Conservation (phyloP, 2,888 invertebrate genomes). For the Cephus spinipes region DNA sequence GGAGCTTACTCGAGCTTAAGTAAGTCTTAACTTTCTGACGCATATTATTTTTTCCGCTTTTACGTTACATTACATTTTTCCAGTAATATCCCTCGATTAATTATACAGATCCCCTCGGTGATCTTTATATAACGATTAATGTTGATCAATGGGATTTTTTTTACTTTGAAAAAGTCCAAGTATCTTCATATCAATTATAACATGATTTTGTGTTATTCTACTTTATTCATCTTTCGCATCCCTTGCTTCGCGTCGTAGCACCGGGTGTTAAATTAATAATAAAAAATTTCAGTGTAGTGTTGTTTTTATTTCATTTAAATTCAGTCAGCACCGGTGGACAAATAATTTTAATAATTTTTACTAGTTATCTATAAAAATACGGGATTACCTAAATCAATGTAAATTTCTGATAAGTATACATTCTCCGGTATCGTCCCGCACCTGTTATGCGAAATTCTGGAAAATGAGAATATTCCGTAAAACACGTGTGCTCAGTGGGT, state of each 20-base stretch:
- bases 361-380: neutral
- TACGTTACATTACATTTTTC: neutral
- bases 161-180: neutral
- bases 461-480: neutral
- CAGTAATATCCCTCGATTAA: neutral
- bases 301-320: neutral
- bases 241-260: neutral
- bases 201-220: too few relatives aligned
- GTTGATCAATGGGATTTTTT: neutral
- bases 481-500: neutral
- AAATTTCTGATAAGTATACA: too few relatives aligned
- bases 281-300: too few relatives aligned
- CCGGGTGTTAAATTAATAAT: slow-evolving; percentile 1
- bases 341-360: neutral
- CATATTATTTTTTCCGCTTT: neutral
- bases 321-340: neutral
- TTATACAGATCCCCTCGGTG: neutral
- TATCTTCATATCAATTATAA: neutral
- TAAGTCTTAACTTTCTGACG: neutral
- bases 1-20: neutral
- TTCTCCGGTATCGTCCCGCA: too few relatives aligned
- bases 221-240: neutral
- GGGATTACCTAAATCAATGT: too few relatives aligned
- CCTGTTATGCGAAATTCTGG: neutral
- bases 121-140: neutral